These are phyloP conservation scores for Euplagia quadripunctaria DNA, from an alignment of 2,888 invertebrate species.

Conservation along the genomic window DNA sequence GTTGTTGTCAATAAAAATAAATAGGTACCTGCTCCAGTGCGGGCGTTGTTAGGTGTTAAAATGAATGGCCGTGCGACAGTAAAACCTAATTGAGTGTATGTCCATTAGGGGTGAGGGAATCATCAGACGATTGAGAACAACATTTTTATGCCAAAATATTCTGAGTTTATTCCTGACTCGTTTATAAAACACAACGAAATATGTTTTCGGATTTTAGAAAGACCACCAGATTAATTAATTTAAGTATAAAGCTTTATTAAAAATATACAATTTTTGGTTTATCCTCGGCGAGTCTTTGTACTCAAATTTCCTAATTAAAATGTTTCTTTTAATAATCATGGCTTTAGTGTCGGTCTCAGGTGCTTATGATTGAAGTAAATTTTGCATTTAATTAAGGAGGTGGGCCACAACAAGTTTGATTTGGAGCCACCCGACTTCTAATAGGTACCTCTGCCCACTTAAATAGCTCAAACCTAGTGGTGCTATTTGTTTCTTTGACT, in stretches of 20 bases:
- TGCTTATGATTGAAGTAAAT: constrained; percentile 2
- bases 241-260: constrained; percentile 45
- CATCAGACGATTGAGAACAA: constrained; percentile 54
- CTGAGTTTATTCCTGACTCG: constrained; percentile 42
- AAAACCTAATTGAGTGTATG: constrained; percentile 85
- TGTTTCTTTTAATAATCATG: constrained; percentile 35
- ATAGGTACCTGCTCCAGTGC: constrained; percentile 73
- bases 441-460: too few relatives aligned
- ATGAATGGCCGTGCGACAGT: constrained; percentile 81
- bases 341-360: neutral
- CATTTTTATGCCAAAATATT: constrained; percentile 45
- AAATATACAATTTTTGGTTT: constrained; percentile 28
- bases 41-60: constrained; percentile 82
- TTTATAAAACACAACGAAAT: constrained; percentile 32
- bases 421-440: neutral
- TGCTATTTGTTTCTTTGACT: too few relatives aligned
- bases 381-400: neutral
- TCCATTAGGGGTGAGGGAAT: constrained; percentile 71
- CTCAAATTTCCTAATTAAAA: constrained; percentile 31
- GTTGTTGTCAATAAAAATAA: constrained; percentile 79
- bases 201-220: constrained; percentile 20
- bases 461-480: too few relatives aligned
- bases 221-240: constrained; percentile 35
- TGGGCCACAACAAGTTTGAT: neutral
- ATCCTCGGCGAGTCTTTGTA: constrained; percentile 1